Percentiles rank a stretch among this genome's conserved stretches.
Evolutionary conservation across 2,797 vertebrate species (phyloP).

Genomic region (Aeoliscus strigatus): DNA sequence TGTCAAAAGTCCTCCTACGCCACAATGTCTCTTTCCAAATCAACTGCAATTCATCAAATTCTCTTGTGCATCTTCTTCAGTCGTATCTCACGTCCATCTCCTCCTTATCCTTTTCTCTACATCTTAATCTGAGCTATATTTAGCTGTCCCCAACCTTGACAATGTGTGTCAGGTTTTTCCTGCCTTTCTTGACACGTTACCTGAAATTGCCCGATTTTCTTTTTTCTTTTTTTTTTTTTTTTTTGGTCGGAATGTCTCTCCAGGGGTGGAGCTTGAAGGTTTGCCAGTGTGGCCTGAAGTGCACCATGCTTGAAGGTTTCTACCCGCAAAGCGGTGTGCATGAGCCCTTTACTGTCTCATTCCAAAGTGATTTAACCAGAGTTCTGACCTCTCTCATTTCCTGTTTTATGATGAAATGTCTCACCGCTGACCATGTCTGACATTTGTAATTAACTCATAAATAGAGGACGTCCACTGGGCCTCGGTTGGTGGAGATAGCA

Average conservation of each 20-base stretch:
- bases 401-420: conserved; percentile 38
- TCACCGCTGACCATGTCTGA: conserved; percentile 49
- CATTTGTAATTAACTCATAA: conserved; percentile 47
- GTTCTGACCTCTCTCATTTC: conserved; percentile 36
- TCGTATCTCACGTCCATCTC: conserved; percentile 18
- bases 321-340: not conserved
- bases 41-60: conserved; percentile 34
- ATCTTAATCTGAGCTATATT: conserved; percentile 16
- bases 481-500: conserved; percentile 10
- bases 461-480: conserved; percentile 19
- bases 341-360: conserved; percentile 14
- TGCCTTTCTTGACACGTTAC: conserved; percentile 1
- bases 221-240: not conserved
- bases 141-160: conserved; percentile 3
- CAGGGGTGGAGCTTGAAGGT: conserved; percentile 1
- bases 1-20: conserved; percentile 27
- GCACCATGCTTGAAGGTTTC: not conserved
- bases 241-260: not conserved
- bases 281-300: conserved; percentile 2
- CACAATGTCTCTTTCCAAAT: conserved; percentile 32
- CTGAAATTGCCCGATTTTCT: conserved; percentile 1
- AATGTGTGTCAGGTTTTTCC: conserved; percentile 7
- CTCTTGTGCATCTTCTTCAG: conserved; percentile 21
- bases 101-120: conserved; percentile 7
- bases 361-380: conserved; percentile 29